Evolutionary conservation across 2,888 invertebrate genomes (phyloP).

Genomic region (Leptinotarsa tumamoca): DNA sequence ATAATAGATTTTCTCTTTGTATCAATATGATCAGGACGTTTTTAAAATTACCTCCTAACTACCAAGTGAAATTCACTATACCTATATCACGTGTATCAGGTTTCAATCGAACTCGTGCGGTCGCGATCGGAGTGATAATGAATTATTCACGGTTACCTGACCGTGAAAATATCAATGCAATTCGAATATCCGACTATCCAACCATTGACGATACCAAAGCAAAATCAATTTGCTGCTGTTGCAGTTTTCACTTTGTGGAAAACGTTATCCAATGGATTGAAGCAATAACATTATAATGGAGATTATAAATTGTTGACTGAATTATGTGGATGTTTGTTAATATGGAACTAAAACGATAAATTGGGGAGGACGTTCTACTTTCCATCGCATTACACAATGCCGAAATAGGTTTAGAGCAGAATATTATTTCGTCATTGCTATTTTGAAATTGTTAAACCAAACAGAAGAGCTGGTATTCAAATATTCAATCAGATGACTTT

Average conservation of each 20-base stretch:
- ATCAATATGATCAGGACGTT: too few relatives aligned
- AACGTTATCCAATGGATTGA: conserved; percentile 1
- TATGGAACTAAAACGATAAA: not conserved
- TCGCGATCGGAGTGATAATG: conserved; percentile 26
- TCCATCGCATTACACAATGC: conserved; percentile 1
- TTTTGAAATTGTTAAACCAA: not conserved
- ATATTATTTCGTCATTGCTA: not conserved
- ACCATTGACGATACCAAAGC: conserved; percentile 13
- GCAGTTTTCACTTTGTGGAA: conserved; percentile 15
- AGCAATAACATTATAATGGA: not conserved
- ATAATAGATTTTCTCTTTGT: too few relatives aligned
- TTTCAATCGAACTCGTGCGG: conserved; percentile 19
- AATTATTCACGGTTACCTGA: conserved; percentile 39
- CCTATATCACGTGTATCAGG: not conserved
- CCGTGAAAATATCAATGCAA: conserved; percentile 32
- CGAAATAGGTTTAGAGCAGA: not conserved
- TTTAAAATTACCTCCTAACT: too few relatives aligned
- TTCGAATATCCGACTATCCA: conserved; percentile 17
- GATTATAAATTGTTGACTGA: conserved; percentile 1
- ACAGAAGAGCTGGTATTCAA: not conserved
- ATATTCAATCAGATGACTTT: not conserved
- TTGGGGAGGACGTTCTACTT: not conserved
- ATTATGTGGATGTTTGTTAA: conserved; percentile 12
- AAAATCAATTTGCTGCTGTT: conserved; percentile 17
- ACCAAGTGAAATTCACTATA: not conserved